Percentiles rank a stretch among this genome's conserved stretches.
phyloP scores from a whole-genome alignment of 1,140 invertebrate genomes.

The Drusus annulatus region DNA sequence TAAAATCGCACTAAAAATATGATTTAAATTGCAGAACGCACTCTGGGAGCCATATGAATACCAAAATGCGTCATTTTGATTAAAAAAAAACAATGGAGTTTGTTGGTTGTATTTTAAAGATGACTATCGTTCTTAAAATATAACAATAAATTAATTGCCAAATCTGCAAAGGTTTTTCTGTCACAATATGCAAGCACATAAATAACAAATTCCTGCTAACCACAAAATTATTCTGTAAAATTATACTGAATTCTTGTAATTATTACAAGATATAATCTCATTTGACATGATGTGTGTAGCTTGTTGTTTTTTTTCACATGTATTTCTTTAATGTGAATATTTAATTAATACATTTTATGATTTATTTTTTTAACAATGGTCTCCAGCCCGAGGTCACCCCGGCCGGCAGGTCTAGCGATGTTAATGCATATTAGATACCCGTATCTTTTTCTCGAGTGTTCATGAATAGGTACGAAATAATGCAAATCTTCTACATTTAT shows the following conservation, averaged over 20 bases:
- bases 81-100: background rate
- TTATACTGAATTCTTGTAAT: too few relatives aligned
- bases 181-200: too few relatives aligned
- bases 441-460: background rate
- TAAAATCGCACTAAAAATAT: background rate
- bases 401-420: background rate
- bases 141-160: too few relatives aligned
- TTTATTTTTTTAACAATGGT: slow-evolving; percentile 1
- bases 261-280: too few relatives aligned
- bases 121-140: too few relatives aligned
- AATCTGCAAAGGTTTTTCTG: background rate
- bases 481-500: slow-evolving; percentile 14
- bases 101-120: too few relatives aligned
- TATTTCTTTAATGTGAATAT: background rate
- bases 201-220: too few relatives aligned
- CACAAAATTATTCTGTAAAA: background rate
- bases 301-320: background rate
- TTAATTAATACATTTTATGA: background rate
- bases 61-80: background rate
- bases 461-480: background rate
- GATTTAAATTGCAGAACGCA: background rate
- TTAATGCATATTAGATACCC: background rate
- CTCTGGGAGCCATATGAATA: background rate
- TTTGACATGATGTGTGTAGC: too few relatives aligned
- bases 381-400: background rate